Evolutionary conservation across 2,113 vertebrate genomes (phyloP).

Genomic region (Paracanthobrama guichenoti): DNA sequence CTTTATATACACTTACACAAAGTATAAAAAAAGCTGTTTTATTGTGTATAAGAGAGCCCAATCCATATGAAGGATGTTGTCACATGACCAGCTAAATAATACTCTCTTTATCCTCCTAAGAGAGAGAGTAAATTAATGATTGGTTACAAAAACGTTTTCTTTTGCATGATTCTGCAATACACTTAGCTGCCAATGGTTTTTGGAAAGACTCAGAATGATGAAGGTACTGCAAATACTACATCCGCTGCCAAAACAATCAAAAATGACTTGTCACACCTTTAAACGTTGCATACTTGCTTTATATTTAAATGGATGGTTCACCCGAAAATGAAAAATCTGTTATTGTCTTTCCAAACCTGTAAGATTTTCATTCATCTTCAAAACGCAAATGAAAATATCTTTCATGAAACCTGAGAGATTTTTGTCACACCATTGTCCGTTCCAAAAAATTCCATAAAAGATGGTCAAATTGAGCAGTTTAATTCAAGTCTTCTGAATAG

Average conservation of each 20-base stretch:
- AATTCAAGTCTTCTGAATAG: no score
- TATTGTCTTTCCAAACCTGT: not conserved
- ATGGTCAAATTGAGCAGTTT: no score
- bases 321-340: not conserved
- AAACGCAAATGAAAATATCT: not conserved
- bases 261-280: not conserved
- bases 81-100: not conserved
- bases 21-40: not conserved
- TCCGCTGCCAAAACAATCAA: not conserved
- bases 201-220: not conserved
- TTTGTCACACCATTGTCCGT: not conserved
- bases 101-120: not conserved
- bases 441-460: not conserved
- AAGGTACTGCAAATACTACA: not conserved
- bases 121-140: not conserved
- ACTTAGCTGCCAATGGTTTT: not conserved
- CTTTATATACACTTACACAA: not conserved
- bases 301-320: not conserved
- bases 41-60: not conserved
- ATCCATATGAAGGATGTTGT: not conserved
- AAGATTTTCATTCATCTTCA: not conserved
- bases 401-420: not conserved
- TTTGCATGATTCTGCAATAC: not conserved
- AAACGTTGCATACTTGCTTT: not conserved
- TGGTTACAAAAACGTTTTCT: not conserved